phyloP scores from a whole-genome alignment of 2,888 invertebrate species.

The Scrobipalpa costella region DNA sequence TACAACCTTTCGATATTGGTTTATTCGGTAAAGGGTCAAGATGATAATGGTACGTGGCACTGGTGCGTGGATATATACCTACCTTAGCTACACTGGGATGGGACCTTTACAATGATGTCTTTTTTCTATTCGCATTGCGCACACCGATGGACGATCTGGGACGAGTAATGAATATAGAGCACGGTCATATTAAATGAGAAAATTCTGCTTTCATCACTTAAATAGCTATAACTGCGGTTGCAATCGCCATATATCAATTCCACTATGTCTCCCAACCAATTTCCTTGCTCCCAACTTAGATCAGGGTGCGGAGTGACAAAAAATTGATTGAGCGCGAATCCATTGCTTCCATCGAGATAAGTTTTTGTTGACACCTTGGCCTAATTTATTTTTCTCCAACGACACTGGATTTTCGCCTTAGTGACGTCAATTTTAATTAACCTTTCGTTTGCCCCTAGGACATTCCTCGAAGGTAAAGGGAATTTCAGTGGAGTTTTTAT shows the following conservation, averaged over 20 bases:
- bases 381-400: constrained; percentile 4
- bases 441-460: constrained; percentile 8
- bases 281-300: no score
- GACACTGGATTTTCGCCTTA: neutral
- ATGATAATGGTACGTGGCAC: neutral
- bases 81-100: neutral
- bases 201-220: no score
- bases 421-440: constrained; percentile 18
- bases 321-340: constrained; percentile 6
- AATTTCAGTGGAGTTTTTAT: constrained; percentile 15
- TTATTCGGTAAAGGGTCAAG: neutral
- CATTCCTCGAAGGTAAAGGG: neutral
- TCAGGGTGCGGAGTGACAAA: neutral
- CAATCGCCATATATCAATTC: no score
- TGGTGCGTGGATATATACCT: neutral
- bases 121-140: neutral
- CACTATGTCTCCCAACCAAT: neutral
- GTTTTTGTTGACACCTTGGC: constrained; percentile 10
- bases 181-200: no score
- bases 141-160: neutral
- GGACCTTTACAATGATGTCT: neutral
- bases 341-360: neutral
- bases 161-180: no score
- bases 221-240: no score
- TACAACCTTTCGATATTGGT: neutral